Evolutionary conservation across 1,140 invertebrate genomes (phyloP).

Genomic region (Streblospio benedicti): DNA sequence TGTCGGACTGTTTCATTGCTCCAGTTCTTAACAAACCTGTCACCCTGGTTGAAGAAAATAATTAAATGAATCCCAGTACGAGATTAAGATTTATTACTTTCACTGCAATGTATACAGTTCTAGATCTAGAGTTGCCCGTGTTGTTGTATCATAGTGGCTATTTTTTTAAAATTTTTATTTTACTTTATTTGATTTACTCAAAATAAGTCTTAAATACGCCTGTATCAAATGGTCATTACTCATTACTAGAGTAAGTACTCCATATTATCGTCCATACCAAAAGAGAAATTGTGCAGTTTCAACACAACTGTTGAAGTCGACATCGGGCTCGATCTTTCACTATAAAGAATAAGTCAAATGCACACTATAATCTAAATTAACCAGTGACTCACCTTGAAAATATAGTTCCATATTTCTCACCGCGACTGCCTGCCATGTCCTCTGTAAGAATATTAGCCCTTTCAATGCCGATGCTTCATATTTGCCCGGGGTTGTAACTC

Average conservation of each 20-base stretch:
- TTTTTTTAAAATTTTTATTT: neutral
- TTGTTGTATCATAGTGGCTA: neutral
- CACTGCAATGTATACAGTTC: neutral
- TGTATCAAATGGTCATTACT: neutral
- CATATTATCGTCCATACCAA: neutral
- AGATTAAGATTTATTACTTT: neutral
- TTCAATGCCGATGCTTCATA: too few species aligned
- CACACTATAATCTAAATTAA: neutral
- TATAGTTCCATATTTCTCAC: slow-evolving; percentile 23
- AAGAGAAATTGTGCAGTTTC: neutral
- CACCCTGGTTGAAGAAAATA: slow-evolving; percentile 51
- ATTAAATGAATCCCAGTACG: neutral
- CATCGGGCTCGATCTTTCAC: neutral
- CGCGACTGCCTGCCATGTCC: slow-evolving; percentile 26
- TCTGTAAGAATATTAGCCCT: neutral
- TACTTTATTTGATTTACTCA: neutral
- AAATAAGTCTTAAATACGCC: neutral
- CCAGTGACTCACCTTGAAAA: slow-evolving; percentile 20
- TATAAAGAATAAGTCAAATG: neutral
- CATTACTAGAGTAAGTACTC: neutral
- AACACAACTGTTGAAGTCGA: neutral
- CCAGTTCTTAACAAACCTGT: slow-evolving; percentile 65
- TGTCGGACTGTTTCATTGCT: slow-evolving; percentile 65
- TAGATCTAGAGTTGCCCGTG: neutral
- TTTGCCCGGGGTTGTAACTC: too few species aligned